Evolutionary conservation across 2,888 invertebrate species (phyloP).

Genomic region (Agrotis puta): DNA sequence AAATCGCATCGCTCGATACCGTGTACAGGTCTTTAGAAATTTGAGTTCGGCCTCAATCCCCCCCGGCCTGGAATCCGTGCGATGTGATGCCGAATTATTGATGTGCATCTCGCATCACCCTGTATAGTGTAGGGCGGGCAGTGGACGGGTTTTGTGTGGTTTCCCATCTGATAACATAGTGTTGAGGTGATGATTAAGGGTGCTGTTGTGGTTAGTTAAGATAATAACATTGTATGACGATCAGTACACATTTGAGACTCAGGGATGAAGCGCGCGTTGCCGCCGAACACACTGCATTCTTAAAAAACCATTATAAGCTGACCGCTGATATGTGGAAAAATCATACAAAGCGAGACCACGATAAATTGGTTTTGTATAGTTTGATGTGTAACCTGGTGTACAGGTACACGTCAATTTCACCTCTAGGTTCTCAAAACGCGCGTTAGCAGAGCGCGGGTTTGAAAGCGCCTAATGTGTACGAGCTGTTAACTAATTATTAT

Average conservation of each 20-base stretch:
- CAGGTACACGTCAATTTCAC: too few species aligned
- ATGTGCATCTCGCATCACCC: constrained; percentile 64
- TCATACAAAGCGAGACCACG: too few species aligned
- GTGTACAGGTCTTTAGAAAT: constrained; percentile 61
- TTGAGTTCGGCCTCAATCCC: constrained; percentile 65
- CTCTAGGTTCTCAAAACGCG: too few species aligned
- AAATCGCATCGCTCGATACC: neutral
- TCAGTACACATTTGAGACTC: neutral
- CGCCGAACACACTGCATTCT: too few species aligned
- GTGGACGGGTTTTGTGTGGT: constrained; percentile 24
- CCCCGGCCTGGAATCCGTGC: constrained; percentile 70
- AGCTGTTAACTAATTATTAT: too few species aligned
- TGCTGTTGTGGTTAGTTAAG: constrained; percentile 7
- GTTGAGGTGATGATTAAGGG: neutral
- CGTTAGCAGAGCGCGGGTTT: too few species aligned
- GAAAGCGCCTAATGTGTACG: too few species aligned
- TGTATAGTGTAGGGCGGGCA: constrained; percentile 26
- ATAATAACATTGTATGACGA: neutral
- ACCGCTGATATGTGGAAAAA: too few species aligned
- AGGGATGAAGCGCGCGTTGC: too few species aligned
- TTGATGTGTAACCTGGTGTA: too few species aligned
- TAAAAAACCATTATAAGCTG: too few species aligned
- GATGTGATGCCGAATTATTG: constrained; percentile 78
- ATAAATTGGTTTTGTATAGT: too few species aligned
- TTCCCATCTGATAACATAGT: constrained; percentile 14